These are phyloP conservation scores for Cactoblastis cactorum DNA, from an alignment of 2,888 invertebrate genomes.

Conservation along the genomic window DNA sequence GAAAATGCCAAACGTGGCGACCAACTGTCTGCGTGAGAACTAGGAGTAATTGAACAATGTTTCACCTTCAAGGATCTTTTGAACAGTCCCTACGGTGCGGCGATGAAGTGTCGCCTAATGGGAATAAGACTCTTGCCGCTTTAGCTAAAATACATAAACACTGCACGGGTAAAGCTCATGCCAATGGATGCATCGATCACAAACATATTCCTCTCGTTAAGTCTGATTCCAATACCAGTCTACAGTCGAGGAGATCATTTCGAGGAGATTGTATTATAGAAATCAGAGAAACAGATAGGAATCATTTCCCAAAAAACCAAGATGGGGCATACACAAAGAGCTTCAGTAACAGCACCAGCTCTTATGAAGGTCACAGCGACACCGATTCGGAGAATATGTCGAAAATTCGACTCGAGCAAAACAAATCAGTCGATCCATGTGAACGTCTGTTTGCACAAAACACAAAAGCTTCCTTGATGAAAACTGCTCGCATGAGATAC, in stretches of 20 bases:
- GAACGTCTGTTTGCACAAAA: slow-evolving; percentile 77
- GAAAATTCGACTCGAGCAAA: slow-evolving; percentile 51
- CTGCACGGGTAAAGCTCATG: slow-evolving; percentile 88
- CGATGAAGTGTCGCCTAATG: slow-evolving; percentile 64
- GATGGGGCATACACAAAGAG: slow-evolving; percentile 62
- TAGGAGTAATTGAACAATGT: slow-evolving; percentile 60
- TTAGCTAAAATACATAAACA: slow-evolving; percentile 83
- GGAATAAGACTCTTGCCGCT: slow-evolving; percentile 73
- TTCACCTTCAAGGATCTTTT: slow-evolving; percentile 76
- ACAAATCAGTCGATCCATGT: slow-evolving; percentile 59
- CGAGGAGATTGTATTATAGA: slow-evolving; percentile 66
- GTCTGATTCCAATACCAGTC: slow-evolving; percentile 68
- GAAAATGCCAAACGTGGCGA: slow-evolving; percentile 54
- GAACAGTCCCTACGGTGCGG: slow-evolving; percentile 80
- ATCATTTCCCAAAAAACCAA: slow-evolving; percentile 41
- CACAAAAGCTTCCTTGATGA: slow-evolving; percentile 80
- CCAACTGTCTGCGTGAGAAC: slow-evolving; percentile 46
- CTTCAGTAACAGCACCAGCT: slow-evolving; percentile 81
- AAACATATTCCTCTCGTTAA: slow-evolving; percentile 64
- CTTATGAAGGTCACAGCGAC: slow-evolving; percentile 83
- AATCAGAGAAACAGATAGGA: slow-evolving; percentile 60
- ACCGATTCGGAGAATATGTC: slow-evolving; percentile 81
- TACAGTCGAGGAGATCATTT: slow-evolving; percentile 66
- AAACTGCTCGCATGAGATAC: slow-evolving; percentile 80
- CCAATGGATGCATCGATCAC: slow-evolving; percentile 82